phyloP scores from a whole-genome alignment of 2,797 vertebrate species.

The Artibeus lituratus region DNA sequence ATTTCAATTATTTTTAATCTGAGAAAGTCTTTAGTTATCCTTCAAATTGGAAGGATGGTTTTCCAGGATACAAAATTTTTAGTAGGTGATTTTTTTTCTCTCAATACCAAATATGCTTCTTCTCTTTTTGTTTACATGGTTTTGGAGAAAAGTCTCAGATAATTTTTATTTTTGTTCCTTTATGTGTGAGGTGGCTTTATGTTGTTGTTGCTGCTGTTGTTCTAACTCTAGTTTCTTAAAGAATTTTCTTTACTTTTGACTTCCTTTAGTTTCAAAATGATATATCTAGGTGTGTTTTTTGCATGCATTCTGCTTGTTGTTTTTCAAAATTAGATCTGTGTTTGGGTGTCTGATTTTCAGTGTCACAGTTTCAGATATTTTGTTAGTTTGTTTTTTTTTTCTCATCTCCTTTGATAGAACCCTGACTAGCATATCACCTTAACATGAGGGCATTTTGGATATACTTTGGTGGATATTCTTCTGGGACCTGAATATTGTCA shows the following conservation, averaged over 20 bases:
- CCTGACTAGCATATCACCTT: background rate
- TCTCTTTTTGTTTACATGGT: background rate
- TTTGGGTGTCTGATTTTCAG: background rate
- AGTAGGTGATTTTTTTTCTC: background rate
- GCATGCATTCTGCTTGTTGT: background rate
- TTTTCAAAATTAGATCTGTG: background rate
- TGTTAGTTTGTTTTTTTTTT: background rate
- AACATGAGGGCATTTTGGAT: background rate
- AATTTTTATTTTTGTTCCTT: background rate
- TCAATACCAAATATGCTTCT: background rate
- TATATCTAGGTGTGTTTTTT: background rate
- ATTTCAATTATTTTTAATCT: background rate
- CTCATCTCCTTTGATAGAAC: background rate
- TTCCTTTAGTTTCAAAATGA: background rate
- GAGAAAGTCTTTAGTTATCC: background rate
- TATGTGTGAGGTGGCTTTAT: background rate
- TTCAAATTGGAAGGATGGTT: background rate
- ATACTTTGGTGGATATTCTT: background rate
- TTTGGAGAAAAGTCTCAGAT: background rate
- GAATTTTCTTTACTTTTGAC: background rate
- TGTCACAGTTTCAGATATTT: background rate
- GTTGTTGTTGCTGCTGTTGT: background rate
- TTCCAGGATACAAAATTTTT: background rate
- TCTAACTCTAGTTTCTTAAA: background rate
- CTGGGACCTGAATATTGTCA: background rate